Evolutionary conservation across 2,888 invertebrate species (phyloP).

Genomic region (Hemaris fuciformis): DNA sequence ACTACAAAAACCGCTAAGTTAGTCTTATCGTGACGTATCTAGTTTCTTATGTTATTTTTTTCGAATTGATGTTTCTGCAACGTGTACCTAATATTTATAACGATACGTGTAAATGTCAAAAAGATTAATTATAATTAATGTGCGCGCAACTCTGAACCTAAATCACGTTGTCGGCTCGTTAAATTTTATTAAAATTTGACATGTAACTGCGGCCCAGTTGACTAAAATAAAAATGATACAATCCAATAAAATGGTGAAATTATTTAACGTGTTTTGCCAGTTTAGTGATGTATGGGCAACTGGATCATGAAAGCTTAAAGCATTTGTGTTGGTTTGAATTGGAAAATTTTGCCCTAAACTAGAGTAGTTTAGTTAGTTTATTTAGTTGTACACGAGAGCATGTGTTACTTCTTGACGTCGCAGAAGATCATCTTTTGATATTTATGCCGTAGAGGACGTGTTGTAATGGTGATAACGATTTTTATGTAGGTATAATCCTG

Average conservation of each 20-base stretch:
- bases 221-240: background rate
- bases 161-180: background rate
- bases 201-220: background rate
- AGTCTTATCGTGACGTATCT: background rate
- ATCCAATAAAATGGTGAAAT: background rate
- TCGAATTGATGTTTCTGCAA: background rate
- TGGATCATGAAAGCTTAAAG: background rate
- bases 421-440: too few species aligned
- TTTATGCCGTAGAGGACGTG: too few species aligned
- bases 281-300: background rate
- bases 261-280: background rate
- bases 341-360: too few species aligned
- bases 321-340: too few species aligned
- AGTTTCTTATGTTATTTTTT: background rate
- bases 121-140: background rate
- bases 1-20: too few species aligned
- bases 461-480: too few species aligned
- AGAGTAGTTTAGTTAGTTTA: too few species aligned
- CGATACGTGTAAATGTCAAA: background rate
- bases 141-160: background rate
- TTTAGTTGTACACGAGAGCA: too few species aligned
- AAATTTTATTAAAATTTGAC: conserved; percentile 1
- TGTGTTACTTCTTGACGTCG: too few species aligned
- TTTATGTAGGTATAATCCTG: too few species aligned
- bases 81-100: background rate